A percentile compares a stretch with the other conserved stretches of the same genome.
Conservation (phyloP, 1,140 invertebrate species). For the Drosophila bocki region DNA sequence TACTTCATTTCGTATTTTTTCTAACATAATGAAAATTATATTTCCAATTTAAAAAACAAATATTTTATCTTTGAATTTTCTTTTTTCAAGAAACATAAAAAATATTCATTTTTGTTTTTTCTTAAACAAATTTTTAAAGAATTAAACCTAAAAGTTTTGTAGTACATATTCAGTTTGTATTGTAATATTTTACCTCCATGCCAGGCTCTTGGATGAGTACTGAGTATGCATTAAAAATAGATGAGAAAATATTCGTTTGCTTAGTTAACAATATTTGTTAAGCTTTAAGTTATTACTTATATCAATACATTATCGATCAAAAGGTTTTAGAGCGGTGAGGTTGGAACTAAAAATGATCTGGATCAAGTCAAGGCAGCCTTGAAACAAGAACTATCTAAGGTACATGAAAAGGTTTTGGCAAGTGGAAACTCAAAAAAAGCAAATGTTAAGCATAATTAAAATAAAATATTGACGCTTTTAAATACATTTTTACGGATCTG, state of each 20-base stretch:
- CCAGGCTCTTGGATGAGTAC: slow-evolving; percentile 84
- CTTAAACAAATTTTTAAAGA: neutral
- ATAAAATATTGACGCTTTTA: neutral
- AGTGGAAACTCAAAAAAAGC: slow-evolving; percentile 6
- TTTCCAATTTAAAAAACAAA: neutral
- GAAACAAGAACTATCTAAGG: slow-evolving; percentile 40
- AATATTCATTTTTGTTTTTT: too few relatives aligned
- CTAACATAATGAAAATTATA: neutral
- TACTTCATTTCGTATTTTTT: neutral
- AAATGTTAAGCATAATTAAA: slow-evolving; percentile 12
- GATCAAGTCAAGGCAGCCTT: slow-evolving; percentile 42
- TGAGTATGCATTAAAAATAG: slow-evolving; percentile 78
- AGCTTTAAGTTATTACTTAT: slow-evolving; percentile 11
- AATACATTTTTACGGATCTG: slow-evolving; percentile 9
- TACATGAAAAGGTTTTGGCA: slow-evolving; percentile 22
- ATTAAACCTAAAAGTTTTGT: neutral
- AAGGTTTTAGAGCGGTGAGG: slow-evolving; percentile 45
- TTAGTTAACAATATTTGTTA: slow-evolving; percentile 40
- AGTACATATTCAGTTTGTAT: neutral
- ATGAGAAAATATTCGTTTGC: slow-evolving; percentile 47
- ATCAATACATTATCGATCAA: slow-evolving; percentile 35
- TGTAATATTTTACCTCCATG: slow-evolving; percentile 72
- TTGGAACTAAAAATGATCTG: slow-evolving; percentile 21
- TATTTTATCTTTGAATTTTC: neutral
- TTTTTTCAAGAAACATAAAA: neutral